Percentiles rank a stretch among this genome's conserved stretches.
Evolutionary conservation across 2,888 invertebrate species (phyloP).

Genomic region (Melanostoma scalare): DNA sequence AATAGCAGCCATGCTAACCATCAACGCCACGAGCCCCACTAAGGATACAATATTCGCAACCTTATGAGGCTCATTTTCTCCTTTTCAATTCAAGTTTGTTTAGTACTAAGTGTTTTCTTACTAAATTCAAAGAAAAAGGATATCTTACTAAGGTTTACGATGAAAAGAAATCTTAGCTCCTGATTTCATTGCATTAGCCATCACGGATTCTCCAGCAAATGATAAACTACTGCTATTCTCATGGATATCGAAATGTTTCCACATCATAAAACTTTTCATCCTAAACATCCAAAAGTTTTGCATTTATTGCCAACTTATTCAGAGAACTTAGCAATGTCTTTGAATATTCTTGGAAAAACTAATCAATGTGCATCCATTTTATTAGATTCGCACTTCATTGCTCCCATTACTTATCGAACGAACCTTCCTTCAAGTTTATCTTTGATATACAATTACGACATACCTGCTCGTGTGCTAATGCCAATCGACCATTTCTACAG

Average conservation of each 20-base stretch:
- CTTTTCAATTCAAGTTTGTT: too few relatives aligned
- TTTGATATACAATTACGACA: constrained; percentile 17
- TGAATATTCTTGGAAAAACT: constrained; percentile 12
- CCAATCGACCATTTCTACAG: constrained; percentile 58
- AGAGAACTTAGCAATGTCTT: constrained; percentile 23
- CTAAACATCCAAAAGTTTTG: constrained; percentile 11
- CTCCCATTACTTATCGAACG: constrained; percentile 18
- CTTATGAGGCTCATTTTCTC: too few relatives aligned
- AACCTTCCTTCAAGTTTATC: constrained; percentile 7
- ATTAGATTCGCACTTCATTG: constrained; percentile 52
- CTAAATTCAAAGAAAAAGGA: too few relatives aligned
- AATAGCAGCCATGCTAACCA: too few relatives aligned
- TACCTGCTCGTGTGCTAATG: constrained; percentile 31
- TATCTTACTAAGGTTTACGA: too few relatives aligned
- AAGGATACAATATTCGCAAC: too few relatives aligned
- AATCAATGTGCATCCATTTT: constrained; percentile 50
- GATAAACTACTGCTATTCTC: constrained; percentile 1
- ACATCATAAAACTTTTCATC: constrained; percentile 28
- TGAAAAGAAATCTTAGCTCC: too few relatives aligned
- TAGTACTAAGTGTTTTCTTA: too few relatives aligned
- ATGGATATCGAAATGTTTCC: constrained; percentile 22
- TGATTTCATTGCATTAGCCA: not conserved
- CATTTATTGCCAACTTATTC: constrained; percentile 28
- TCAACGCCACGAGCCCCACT: too few relatives aligned
- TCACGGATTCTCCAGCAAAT: constrained; percentile 1